Evolutionary conservation across 2,888 invertebrate species (phyloP), one percentile per base, ranked within the genome.

Genomic region (Andricus curvator): DNA sequence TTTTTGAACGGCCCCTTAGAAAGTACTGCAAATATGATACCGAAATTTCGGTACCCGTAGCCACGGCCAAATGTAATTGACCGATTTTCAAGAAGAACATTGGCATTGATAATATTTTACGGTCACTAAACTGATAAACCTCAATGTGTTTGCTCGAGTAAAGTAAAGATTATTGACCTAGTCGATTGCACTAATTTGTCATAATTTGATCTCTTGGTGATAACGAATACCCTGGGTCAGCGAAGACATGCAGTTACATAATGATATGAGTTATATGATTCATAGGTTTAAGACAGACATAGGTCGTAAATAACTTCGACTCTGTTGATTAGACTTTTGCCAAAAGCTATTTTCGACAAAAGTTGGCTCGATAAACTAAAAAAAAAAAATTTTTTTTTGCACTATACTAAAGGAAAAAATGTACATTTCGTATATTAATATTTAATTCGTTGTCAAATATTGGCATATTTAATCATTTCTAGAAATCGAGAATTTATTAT

Each of bases 191-290:
- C 51, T 74, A 74, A 74, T 74, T 74, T 74, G 56, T 56, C 56
- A 37, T 22, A 56, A 74, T 51, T 33, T 78, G 79, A 80, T 76
- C 41, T 37, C 17, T 17, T 4, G 17, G 51, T 81, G 79, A 81
- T 84, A 80, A 83, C 74, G 51, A 82, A 81, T 85, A 68, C 83
- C 78, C 81, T 37, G 83, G 86, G 85, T 88, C 84, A 84, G 48
- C 82, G 79, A 79, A 77, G 78, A 83, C 81, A 84, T 87, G 83
- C 79, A 48, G 82, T 88, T 88, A 87, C 77, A 81, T 86, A 87
- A 88, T 82, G 51, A 33, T 20, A 48, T 20, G 70, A 37, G 64
- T 64, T 29, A 15, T 44, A 67, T 41, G 67, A 67, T 41, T 41
- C 41, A 41, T 13, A 41, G 41, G 22, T 67, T 5, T 67, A 11